Evolutionary conservation across 2,797 vertebrate species (phyloP), one percentile per base, ranked within the genome.

Genomic region (Nyctalus aviator): DNA sequence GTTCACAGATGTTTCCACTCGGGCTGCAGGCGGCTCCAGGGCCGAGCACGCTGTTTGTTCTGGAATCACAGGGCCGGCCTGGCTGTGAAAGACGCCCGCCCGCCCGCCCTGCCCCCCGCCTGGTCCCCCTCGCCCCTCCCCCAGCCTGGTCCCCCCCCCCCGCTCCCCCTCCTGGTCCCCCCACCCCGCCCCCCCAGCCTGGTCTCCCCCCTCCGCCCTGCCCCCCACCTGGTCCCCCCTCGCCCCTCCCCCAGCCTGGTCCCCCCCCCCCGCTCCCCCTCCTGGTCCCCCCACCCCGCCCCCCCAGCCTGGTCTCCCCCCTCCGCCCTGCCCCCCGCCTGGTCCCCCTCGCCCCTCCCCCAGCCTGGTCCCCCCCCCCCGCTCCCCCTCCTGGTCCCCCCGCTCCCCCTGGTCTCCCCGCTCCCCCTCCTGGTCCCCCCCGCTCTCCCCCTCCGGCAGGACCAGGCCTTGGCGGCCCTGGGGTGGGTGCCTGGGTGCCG

Each of bases 61-160:
- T 93, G 76, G 93, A 96, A 96, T 93, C 96, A 96, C 95, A 96
- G 96, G 96, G 95, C 96, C 68, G 50, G 92, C 90, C 90, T 90
- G 96, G 94, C 96, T 94, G 96, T 90, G 94, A 96, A 95, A 86
- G 85, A 87, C 0, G 71, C 88, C 85, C 53, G 92, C 48, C 85
- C 53, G 92, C 48, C 95, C 44, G 2, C 55, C 94, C 48, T 25
- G 32, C 48, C 23, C 14, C 44, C 48, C 69, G 21, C 32, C 15
- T 1, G 0, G 5, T 18, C 50, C 32, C 50, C 35, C 37, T 25
- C 32, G 44, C 27, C 18, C 35, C 81, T 18, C 10, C 57, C 55
- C 41, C 35, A 37, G 35, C 35, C 35, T 37, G 35, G 35, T 37
- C 35, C 4, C 35, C 35, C 35, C 35, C 35, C 4, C 35, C 35